Percentiles rank a stretch among this genome's conserved stretches.
These are phyloP conservation scores for Siniperca knerii DNA, from an alignment of 2,113 vertebrate genomes.

Conservation along the genomic window DNA sequence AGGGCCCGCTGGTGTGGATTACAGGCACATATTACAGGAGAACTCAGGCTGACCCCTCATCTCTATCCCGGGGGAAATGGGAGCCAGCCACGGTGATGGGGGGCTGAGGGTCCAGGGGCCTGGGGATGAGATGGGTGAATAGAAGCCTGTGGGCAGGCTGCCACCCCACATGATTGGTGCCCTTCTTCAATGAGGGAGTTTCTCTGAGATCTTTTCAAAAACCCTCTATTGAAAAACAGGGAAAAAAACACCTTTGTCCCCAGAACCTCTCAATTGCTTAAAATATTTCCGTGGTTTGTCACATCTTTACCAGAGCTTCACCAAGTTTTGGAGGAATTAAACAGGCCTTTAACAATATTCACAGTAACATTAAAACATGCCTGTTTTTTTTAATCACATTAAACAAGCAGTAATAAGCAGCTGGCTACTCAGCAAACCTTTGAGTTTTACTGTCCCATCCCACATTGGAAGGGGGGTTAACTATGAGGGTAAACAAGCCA, in stretches of 20 bases:
- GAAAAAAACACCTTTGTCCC: background rate
- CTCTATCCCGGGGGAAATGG: constrained; percentile 77
- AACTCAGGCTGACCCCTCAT: constrained; percentile 83
- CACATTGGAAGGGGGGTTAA: constrained; percentile 35
- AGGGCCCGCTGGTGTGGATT: constrained; percentile 83
- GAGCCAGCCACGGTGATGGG: constrained; percentile 67
- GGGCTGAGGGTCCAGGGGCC: constrained; percentile 55
- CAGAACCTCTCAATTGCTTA: background rate
- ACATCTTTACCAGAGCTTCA: constrained; percentile 2
- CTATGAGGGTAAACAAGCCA: constrained; percentile 30
- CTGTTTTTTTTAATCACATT: constrained; percentile 57
- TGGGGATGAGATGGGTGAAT: constrained; percentile 51
- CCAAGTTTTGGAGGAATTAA: constrained; percentile 40
- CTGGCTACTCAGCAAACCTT: constrained; percentile 54
- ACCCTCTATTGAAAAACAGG: constrained; percentile 8
- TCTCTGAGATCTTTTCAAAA: constrained; percentile 50
- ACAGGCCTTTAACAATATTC: constrained; percentile 57
- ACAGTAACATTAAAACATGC: constrained; percentile 55
- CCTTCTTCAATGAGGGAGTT: constrained; percentile 42
- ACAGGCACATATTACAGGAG: constrained; percentile 83
- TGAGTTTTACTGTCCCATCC: constrained; percentile 49
- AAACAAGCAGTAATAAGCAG: constrained; percentile 56
- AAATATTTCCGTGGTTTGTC: constrained; percentile 59
- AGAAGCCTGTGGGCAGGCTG: constrained; percentile 59
- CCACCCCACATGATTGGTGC: constrained; percentile 63